Percentiles rank a stretch among this genome's conserved stretches.
phyloP scores from a whole-genome alignment of 2,797 vertebrate genomes.

The Enteromius treurensis region DNA sequence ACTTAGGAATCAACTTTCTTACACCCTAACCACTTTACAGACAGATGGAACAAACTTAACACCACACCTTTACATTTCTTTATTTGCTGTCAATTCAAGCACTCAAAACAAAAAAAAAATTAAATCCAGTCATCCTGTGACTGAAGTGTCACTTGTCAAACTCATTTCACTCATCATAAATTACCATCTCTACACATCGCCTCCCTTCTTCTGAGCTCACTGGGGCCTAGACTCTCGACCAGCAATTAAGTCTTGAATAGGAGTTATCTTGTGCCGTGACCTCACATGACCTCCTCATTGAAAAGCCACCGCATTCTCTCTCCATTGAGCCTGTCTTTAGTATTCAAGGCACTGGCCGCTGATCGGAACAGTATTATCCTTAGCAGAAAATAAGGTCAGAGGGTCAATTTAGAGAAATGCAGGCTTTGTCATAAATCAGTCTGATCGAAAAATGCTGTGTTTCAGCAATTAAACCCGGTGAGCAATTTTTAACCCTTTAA shows the following conservation, averaged over 20 bases:
- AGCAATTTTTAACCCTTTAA: not conserved
- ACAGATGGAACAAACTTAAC: constrained; percentile 19
- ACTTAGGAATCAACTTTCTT: not conserved
- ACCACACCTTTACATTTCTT: constrained; percentile 70
- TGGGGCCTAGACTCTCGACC: constrained; percentile 74
- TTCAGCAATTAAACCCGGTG: constrained; percentile 23
- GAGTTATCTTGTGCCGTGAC: constrained; percentile 78
- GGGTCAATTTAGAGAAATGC: constrained; percentile 63
- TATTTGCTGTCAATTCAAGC: constrained; percentile 69
- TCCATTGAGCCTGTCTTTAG: constrained; percentile 62
- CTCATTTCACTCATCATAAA: constrained; percentile 78
- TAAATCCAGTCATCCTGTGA: constrained; percentile 64
- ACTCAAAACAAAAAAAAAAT: constrained; percentile 67
- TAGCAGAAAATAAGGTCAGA: constrained; percentile 69
- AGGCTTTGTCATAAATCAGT: constrained; percentile 50
- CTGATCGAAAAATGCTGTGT: constrained; percentile 34
- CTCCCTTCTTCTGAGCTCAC: constrained; percentile 65
- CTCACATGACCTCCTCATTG: constrained; percentile 75
- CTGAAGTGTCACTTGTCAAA: constrained; percentile 70
- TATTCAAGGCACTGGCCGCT: constrained; percentile 48
- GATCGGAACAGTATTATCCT: constrained; percentile 61
- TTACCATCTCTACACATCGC: constrained; percentile 67
- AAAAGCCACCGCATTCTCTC: constrained; percentile 67
- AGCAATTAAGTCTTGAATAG: constrained; percentile 80
- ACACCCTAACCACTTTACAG: not conserved